Conservation (phyloP, 1,140 invertebrate species). For the Drosophila albomicans region DNA sequence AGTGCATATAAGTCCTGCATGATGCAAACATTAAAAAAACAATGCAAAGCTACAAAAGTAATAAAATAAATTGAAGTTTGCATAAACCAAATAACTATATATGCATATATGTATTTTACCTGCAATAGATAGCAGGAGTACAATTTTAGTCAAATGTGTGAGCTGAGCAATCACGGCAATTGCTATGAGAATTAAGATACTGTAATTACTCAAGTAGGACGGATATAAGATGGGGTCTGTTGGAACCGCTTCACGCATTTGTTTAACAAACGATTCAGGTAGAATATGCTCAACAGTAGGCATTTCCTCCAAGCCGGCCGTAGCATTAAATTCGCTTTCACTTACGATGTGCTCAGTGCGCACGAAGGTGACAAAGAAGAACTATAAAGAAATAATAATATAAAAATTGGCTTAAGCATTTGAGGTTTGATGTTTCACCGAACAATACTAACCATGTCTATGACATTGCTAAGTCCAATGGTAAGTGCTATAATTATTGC, state of each 20-base stretch:
- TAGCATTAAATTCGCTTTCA: slow-evolving; percentile 79
- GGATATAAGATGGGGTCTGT: slow-evolving; percentile 87
- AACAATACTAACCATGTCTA: slow-evolving; percentile 86
- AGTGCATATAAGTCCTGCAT: slow-evolving; percentile 87
- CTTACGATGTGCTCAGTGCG: slow-evolving; percentile 80
- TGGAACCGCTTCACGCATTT: slow-evolving; percentile 75
- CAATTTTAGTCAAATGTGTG: slow-evolving; percentile 89
- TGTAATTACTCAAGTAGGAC: slow-evolving; percentile 90
- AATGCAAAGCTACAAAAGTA: slow-evolving; percentile 85
- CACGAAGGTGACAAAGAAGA: slow-evolving; percentile 77
- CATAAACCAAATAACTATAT: not conserved
- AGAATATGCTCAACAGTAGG: slow-evolving; percentile 67
- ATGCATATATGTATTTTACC: slow-evolving; percentile 41
- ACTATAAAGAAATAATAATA: slow-evolving; percentile 53
- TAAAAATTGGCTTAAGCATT: slow-evolving; percentile 13
- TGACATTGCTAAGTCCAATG: slow-evolving; percentile 86
- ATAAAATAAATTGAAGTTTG: not conserved
- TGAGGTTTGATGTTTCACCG: not conserved
- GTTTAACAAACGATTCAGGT: slow-evolving; percentile 72
- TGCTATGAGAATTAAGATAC: slow-evolving; percentile 89
- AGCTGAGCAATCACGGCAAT: slow-evolving; percentile 91
- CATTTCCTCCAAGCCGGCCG: slow-evolving; percentile 51
- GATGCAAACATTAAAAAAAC: slow-evolving; percentile 87
- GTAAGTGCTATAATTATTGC: slow-evolving; percentile 86
- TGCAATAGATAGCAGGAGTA: slow-evolving; percentile 88